Evolutionary conservation across 1,140 invertebrate genomes (phyloP).

Genomic region (Eufriesea mexicana): DNA sequence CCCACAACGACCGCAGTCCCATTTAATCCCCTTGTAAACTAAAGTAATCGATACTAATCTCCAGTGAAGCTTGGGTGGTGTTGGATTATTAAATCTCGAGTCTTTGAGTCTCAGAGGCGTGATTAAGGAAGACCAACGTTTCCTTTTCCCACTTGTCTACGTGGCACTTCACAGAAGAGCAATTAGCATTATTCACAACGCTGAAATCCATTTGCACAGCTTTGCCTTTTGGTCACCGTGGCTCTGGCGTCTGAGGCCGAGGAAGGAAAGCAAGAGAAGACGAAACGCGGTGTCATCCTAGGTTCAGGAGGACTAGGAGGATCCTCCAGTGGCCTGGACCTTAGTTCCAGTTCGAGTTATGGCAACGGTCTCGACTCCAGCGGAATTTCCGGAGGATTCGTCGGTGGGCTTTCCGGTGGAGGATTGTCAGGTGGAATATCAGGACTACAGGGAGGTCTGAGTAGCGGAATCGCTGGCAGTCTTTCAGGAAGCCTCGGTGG

Average conservation of each 20-base stretch:
- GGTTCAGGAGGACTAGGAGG: conserved; percentile 29
- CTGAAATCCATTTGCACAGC: neutral
- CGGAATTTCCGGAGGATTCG: neutral
- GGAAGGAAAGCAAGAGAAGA: neutral
- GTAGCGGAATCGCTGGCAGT: neutral
- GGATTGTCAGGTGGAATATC: neutral
- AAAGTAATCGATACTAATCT: neutral
- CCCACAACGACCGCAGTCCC: neutral
- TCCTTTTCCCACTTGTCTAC: neutral
- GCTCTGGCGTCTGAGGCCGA: neutral
- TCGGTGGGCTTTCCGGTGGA: neutral
- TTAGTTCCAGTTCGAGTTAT: conserved; percentile 7
- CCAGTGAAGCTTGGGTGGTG: neutral
- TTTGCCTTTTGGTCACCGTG: conserved; percentile 47
- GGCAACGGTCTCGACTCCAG: conserved; percentile 31
- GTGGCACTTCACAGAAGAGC: neutral
- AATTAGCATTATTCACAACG: neutral
- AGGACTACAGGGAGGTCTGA: neutral
- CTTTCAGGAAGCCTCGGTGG: neutral
- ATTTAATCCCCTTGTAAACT: neutral
- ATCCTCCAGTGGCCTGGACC: conserved; percentile 32
- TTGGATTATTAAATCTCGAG: neutral
- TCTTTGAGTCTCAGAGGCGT: neutral
- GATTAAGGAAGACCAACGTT: neutral
- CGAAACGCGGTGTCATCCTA: conserved; percentile 41